phyloP scores from a whole-genome alignment of 2,888 invertebrate species.

The Standfussiana lucernea region DNA sequence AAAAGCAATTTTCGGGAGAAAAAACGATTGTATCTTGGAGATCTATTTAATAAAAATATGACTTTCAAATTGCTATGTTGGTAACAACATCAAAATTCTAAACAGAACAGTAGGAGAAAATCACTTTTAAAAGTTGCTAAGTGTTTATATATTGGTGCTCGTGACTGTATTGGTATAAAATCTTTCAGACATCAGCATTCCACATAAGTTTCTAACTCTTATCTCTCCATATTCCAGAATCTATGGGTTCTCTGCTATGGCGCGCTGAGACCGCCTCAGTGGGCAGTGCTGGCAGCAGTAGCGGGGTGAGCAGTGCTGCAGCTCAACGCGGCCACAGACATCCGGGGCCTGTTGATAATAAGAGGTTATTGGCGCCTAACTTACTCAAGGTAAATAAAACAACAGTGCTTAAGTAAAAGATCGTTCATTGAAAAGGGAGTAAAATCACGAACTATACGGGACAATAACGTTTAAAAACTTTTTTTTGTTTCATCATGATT shows the following conservation, averaged over 20 bases:
- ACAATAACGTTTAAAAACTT: not conserved
- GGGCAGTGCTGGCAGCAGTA: conserved; percentile 93
- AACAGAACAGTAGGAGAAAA: no score
- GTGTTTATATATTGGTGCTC: no score
- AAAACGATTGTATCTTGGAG: no score
- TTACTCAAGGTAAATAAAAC: conserved; percentile 88
- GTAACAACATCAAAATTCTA: no score
- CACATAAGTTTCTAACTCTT: not conserved
- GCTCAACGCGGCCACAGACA: conserved; percentile 60
- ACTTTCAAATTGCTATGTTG: no score
- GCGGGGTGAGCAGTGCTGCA: conserved; percentile 90
- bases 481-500: not conserved
- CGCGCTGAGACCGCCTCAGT: conserved; percentile 91
- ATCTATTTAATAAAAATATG: no score
- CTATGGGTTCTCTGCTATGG: conserved; percentile 92
- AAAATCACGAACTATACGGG: not conserved
- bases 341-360: conserved; percentile 91
- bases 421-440: not conserved
- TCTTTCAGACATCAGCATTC: not conserved
- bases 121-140: no score
- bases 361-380: conserved; percentile 92
- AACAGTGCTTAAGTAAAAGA: not conserved
- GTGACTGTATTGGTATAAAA: not conserved
- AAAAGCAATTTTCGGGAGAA: no score
- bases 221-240: conserved; percentile 83